phyloP scores from a whole-genome alignment of 2,888 invertebrate genomes.

The Watsonalla binaria region DNA sequence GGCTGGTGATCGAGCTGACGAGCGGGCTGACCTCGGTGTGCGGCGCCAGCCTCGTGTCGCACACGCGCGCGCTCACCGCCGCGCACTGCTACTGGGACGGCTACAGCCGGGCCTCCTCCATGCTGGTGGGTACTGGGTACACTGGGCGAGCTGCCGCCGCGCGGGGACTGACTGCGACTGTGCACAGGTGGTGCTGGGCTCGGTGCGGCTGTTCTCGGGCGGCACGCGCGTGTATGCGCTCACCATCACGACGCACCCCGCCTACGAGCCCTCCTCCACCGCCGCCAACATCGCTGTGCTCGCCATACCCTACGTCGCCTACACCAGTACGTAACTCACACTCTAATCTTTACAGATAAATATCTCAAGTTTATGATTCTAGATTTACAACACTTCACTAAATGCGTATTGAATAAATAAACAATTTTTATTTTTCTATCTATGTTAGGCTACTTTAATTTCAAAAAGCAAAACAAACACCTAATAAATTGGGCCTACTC shows the following conservation, averaged over 20 bases:
- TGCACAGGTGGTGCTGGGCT: constrained; percentile 38
- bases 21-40: constrained; percentile 33
- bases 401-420: too few relatives aligned
- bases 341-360: background rate
- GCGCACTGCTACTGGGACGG: constrained; percentile 44
- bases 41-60: constrained; percentile 42
- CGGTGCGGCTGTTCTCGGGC: constrained; percentile 29
- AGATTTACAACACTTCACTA: too few relatives aligned
- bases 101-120: constrained; percentile 19
- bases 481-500: too few relatives aligned
- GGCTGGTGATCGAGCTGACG: constrained; percentile 33
- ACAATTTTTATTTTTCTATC: too few relatives aligned
- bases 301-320: constrained; percentile 9
- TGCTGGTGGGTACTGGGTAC: too few relatives aligned
- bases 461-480: too few relatives aligned
- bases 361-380: too few relatives aligned
- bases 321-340: constrained; percentile 18
- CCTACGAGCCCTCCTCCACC: constrained; percentile 18
- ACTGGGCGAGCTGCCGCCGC: too few relatives aligned
- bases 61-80: constrained; percentile 33
- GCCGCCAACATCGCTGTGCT: constrained; percentile 39
- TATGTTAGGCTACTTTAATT: too few relatives aligned
- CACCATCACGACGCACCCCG: constrained; percentile 22
- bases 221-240: constrained; percentile 28
- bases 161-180: too few relatives aligned